Evolutionary conservation across 2,797 vertebrate species (phyloP).

Genomic region (Pampus argenteus): DNA sequence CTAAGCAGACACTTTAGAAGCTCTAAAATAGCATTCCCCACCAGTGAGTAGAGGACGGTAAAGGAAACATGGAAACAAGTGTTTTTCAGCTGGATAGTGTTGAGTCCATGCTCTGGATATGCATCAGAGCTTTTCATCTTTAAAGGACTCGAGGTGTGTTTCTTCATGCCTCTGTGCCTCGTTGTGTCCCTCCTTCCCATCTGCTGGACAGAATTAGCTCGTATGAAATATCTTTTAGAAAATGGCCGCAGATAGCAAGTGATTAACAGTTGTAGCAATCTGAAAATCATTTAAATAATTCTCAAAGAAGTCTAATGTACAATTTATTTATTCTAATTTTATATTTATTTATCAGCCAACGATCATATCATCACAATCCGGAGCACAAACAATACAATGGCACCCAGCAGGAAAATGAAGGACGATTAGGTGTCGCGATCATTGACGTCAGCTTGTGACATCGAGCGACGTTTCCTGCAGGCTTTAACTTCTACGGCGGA

Average conservation of each 20-base stretch:
- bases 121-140: constrained; percentile 41
- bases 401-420: neutral
- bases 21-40: constrained; percentile 8
- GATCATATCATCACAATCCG: neutral
- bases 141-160: constrained; percentile 11
- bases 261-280: neutral
- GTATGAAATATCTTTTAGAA: neutral
- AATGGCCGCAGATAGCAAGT: neutral
- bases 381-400: neutral
- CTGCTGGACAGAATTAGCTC: constrained; percentile 41
- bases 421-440: neutral
- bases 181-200: constrained; percentile 27
- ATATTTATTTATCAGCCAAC: neutral
- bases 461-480: too few relatives aligned
- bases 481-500: too few relatives aligned
- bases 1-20: constrained; percentile 15
- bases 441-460: too few relatives aligned
- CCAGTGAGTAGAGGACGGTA: neutral
- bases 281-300: constrained; percentile 3
- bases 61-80: neutral
- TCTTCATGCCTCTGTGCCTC: constrained; percentile 1
- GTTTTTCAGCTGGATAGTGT: constrained; percentile 10
- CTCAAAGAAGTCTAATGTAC: neutral
- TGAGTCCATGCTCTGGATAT: constrained; percentile 18
- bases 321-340: neutral